Conservation (phyloP, 2,113 vertebrate species). For the Arothron firmamentum region DNA sequence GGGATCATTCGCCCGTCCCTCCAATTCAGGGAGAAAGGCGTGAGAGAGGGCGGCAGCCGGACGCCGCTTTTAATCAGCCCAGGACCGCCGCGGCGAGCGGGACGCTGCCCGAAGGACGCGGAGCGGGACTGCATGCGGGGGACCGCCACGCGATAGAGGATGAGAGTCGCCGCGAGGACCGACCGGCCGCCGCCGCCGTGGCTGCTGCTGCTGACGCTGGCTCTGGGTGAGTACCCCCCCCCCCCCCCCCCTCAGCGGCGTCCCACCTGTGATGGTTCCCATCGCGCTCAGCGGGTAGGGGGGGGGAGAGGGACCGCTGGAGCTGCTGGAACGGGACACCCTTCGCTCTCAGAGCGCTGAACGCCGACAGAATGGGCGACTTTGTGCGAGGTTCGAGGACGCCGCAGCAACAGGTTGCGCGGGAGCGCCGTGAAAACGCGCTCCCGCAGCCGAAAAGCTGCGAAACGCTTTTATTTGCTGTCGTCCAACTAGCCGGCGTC, state of each 20-base stretch:
- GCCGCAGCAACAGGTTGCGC: too few relatives aligned
- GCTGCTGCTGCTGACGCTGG: slow-evolving; percentile 44
- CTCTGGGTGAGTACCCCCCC: slow-evolving; percentile 70
- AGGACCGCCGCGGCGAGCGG: neutral
- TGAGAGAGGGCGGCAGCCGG: slow-evolving; percentile 33
- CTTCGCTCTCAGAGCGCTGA: too few relatives aligned
- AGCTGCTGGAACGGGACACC: too few relatives aligned
- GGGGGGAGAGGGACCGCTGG: too few relatives aligned
- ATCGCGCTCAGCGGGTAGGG: neutral
- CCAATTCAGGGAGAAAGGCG: slow-evolving; percentile 54
- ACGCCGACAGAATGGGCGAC: too few relatives aligned
- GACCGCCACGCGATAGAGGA: slow-evolving; percentile 27
- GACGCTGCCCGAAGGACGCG: neutral
- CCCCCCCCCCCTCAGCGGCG: too few relatives aligned
- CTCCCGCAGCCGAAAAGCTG: too few relatives aligned
- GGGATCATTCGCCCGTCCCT: slow-evolving; percentile 43
- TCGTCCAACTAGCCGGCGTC: too few relatives aligned
- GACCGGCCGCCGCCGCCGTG: slow-evolving; percentile 43
- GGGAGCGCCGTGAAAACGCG: too few relatives aligned
- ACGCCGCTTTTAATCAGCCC: neutral
- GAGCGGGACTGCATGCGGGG: slow-evolving; percentile 32
- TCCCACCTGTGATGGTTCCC: neutral
- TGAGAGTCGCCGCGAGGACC: slow-evolving; percentile 42
- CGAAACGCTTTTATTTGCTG: too few relatives aligned
- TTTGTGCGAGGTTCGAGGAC: too few relatives aligned